Percentiles rank a stretch among this genome's conserved stretches.
phyloP scores from a whole-genome alignment of 1,140 invertebrate species.

The Leptopilina clavipes region DNA sequence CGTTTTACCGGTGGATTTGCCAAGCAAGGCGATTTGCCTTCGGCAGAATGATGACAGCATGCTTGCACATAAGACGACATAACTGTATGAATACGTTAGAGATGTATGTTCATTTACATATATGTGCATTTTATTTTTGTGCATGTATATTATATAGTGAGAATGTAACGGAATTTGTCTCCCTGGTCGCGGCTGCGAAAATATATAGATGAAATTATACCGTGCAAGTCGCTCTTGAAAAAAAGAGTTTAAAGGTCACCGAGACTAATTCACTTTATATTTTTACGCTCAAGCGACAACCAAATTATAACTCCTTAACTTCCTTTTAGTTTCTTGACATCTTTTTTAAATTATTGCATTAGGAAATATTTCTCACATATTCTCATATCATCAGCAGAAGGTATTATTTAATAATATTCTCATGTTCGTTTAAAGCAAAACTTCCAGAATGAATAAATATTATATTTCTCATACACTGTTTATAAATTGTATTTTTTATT shows the following conservation, averaged over 20 bases:
- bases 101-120: background rate
- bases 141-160: constrained; percentile 4
- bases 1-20: constrained; percentile 19
- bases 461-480: too few species aligned
- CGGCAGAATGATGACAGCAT: constrained; percentile 25
- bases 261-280: constrained; percentile 20
- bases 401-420: too few species aligned
- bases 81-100: constrained; percentile 9
- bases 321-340: background rate
- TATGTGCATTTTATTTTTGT: background rate
- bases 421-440: too few species aligned
- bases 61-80: constrained; percentile 24
- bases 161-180: constrained; percentile 30
- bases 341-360: background rate
- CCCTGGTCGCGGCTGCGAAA: background rate
- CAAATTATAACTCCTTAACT: constrained; percentile 5
- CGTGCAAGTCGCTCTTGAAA: background rate
- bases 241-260: constrained; percentile 4
- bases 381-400: background rate
- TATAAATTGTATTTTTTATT: too few species aligned
- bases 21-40: constrained; percentile 17
- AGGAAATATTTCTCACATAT: background rate
- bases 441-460: too few species aligned
- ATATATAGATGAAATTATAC: background rate
- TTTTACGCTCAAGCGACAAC: background rate